Conservation (phyloP, 1,140 invertebrate genomes). For the Drosophila carrolli region DNA sequence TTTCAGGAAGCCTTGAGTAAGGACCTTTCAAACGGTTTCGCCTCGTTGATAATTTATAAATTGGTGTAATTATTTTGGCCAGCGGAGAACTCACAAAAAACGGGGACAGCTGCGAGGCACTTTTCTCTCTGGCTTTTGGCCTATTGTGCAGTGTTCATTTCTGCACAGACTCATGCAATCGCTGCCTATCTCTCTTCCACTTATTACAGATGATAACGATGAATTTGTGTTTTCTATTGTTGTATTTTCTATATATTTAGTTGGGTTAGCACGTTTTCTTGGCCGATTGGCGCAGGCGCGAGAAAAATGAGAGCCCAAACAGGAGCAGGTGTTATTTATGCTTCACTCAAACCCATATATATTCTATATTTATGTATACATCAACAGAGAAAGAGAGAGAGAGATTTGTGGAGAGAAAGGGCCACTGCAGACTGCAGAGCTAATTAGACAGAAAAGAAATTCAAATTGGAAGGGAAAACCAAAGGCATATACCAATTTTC, state of each 20-base stretch:
- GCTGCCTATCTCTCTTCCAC: constrained; percentile 25
- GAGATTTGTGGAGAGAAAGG: neutral
- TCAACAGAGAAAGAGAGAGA: constrained; percentile 12
- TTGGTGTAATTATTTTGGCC: constrained; percentile 72
- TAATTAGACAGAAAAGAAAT: constrained; percentile 35
- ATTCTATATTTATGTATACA: constrained; percentile 58
- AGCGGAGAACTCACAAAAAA: constrained; percentile 36
- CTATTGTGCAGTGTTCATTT: constrained; percentile 72
- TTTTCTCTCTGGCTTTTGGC: constrained; percentile 6
- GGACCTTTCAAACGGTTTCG: constrained; percentile 66
- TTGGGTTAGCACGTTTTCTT: constrained; percentile 44
- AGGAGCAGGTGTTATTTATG: constrained; percentile 62
- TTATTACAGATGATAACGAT: constrained; percentile 45
- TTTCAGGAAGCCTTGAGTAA: constrained; percentile 54
- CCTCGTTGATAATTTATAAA: constrained; percentile 77
- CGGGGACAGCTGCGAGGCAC: constrained; percentile 48
- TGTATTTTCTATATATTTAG: constrained; percentile 11
- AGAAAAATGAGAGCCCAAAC: constrained; percentile 10
- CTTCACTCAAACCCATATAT: constrained; percentile 38
- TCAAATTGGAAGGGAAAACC: constrained; percentile 6
- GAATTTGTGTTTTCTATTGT: constrained; percentile 34
- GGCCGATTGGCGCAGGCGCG: constrained; percentile 40
- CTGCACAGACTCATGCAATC: constrained; percentile 42
- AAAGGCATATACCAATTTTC: constrained; percentile 29
- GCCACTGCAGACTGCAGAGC: constrained; percentile 6